Evolutionary conservation across 1,140 invertebrate species (phyloP).

Genomic region (Euura lappo): DNA sequence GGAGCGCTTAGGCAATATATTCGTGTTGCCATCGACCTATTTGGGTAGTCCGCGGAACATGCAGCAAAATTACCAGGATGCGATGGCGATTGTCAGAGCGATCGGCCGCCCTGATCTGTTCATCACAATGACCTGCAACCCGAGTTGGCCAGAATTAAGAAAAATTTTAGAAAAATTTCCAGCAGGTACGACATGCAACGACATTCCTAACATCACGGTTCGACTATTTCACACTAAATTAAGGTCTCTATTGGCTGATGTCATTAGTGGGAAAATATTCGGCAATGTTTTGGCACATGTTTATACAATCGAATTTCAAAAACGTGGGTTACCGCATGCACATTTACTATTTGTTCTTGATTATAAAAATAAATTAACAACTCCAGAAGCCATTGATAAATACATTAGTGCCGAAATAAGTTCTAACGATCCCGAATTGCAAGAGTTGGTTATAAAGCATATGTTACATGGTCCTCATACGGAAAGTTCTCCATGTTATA

Average conservation of each 20-base stretch:
- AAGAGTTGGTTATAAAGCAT: constrained; percentile 23
- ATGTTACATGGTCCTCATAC: constrained; percentile 25
- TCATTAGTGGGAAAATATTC: constrained; percentile 1
- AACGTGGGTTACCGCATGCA: constrained; percentile 9
- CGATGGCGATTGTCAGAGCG: constrained; percentile 29
- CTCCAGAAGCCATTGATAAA: constrained; percentile 22
- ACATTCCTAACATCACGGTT: constrained; percentile 8
- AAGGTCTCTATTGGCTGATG: background rate
- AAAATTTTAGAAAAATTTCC: constrained; percentile 14
- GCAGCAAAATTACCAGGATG: constrained; percentile 41
- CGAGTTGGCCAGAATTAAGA: constrained; percentile 20
- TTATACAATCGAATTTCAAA: background rate
- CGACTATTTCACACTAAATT: constrained; percentile 17
- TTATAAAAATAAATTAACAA: constrained; percentile 25
- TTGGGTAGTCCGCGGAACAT: constrained; percentile 43
- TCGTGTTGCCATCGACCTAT: constrained; percentile 42
- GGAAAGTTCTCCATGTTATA: constrained; percentile 6
- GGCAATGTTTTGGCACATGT: background rate
- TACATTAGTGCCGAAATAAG: constrained; percentile 21
- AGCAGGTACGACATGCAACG: constrained; percentile 3
- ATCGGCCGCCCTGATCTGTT: constrained; percentile 27
- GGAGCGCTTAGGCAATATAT: constrained; percentile 13
- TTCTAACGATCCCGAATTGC: constrained; percentile 11
- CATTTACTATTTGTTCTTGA: constrained; percentile 18
- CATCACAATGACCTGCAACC: constrained; percentile 22